These are phyloP conservation scores for Stratiolaelaps scimitus DNA, from an alignment of 1,140 invertebrate species.

Conservation along the genomic window DNA sequence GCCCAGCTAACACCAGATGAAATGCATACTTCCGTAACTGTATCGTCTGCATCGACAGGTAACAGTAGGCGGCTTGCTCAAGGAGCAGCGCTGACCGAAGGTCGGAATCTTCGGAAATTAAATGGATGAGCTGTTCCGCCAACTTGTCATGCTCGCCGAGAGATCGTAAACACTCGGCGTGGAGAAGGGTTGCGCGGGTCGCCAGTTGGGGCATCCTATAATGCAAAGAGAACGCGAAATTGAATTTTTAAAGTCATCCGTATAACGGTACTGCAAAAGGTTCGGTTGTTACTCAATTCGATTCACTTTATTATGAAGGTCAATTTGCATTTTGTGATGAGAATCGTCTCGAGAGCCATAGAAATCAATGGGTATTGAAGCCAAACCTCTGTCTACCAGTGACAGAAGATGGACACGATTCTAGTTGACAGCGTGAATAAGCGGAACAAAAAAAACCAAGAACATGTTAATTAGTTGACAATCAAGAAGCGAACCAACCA, in stretches of 20 bases:
- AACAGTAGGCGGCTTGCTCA: constrained; percentile 90
- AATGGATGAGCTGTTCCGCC: constrained; percentile 78
- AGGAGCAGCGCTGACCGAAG: constrained; percentile 63
- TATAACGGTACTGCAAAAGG: no score
- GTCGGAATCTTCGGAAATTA: constrained; percentile 89
- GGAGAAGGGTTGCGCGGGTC: constrained; percentile 71
- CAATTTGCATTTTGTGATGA: no score
- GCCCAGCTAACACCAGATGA: constrained; percentile 85
- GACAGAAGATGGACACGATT: no score
- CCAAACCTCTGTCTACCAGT: constrained; percentile 28
- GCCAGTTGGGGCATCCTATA: constrained; percentile 71
- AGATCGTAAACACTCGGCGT: constrained; percentile 67
- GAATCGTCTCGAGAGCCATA: constrained; percentile 1
- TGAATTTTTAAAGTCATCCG: no score
- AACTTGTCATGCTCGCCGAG: constrained; percentile 66
- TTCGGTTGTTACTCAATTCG: no score
- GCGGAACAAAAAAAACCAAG: no score
- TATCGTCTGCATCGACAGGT: constrained; percentile 55
- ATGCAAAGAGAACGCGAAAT: no score
- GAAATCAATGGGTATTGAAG: constrained; percentile 23
- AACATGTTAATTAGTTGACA: no score
- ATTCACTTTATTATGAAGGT: no score
- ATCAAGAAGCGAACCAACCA: no score
- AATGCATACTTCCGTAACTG: constrained; percentile 92
- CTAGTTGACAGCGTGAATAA: no score